Base-by-base conservation (phyloP, 2,888 invertebrate species). In the Drosophila kokeensis region DNA sequence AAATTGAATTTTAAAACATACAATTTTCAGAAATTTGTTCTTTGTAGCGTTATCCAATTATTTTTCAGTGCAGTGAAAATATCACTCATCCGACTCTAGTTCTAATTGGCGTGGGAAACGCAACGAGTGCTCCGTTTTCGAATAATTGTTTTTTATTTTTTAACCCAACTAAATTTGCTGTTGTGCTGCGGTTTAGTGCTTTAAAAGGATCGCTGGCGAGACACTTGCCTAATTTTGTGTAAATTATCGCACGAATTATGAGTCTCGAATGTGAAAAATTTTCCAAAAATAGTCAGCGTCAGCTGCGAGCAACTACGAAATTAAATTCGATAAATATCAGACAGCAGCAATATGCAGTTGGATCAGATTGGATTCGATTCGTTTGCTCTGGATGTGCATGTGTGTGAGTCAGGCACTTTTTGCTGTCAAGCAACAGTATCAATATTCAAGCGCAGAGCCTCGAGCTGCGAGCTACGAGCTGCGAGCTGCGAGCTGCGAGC, bases 191-290 rank as follows among this genome's bases (percentile, higher is more conserved):
- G 45, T n/a, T 49, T 7, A 49, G 24, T 62, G 76, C 85, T 87
- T 62, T 87, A 85, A 84, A 85, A 81, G 85, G 85, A 76, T 70
- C 73, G 79, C 62, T 77, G 86, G 88, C 90, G 86, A 89, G 89
- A 88, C 90, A 88, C 88, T 85, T 80, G 86, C 89, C 90, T 87
- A 87, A 87, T 87, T 87, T 83, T 82, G 90, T 87, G 87, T 86
- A 90, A 90, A 90, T 90, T 87, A 87, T 87, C 87, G 88, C 90
- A 90, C 87, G 88, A 87, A 90, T 87, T 87, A 87, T 87, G 90
- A 87, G 86, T 81, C 88, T 79, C 82, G 80, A 84, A 85, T 87
- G 77, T 78, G 79, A 87, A 89, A 64, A 71, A 85, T 87, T 77
- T 73, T 67, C 90, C 86, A 81, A 87, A 89, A 85, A 87, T 79